Base-by-base conservation (phyloP, 2,113 vertebrate genomes). In the Galemys pyrenaicus region DNA sequence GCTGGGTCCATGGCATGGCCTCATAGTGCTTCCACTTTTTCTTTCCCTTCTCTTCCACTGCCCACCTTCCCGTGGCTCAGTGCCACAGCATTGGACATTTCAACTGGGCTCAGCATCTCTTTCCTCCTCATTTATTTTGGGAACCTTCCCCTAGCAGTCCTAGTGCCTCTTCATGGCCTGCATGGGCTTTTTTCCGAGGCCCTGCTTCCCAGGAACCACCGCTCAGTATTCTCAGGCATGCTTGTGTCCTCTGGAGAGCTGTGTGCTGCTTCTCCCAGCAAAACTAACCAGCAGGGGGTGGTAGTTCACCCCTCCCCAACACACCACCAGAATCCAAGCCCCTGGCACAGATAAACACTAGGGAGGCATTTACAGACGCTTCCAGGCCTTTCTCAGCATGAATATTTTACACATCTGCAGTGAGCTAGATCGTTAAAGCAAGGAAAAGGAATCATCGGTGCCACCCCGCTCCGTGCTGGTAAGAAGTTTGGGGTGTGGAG, bases 341-440 rank as follows among this genome's bases (percentile, higher is more conserved):
- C 67, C 90, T 83, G 85, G 77, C 54, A 86, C 24, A 58, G 64
- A 86, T 67, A 75, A 70, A 0, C 65, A 44, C 68, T 32, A 60
- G 83, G 81, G 91, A 95, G 49, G 22, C 75, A 64, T 83, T 82
- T 39, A 8, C 58, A 32, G 67, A 56, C 28, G 28, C 73, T 90
- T 89, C 54, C 35, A 44, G 81, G 73, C 67, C 90, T 67, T 91
- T 80, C 68, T 81, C 67, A 20, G 68, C 89, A 95, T 94, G 96
- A 93, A 94, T 92, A 89, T 94, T 96, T 97, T 68, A 96, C 37
- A 32, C 60, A 64, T 91, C 79, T 60, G 82, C 93, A 83, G 92
- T 74, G 32, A 91, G 54, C n/a, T 58, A 56, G 78, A n/a, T 26
- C 51, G 77, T 13, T 64, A 73, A 82, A 44, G 7, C 4, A 28